These are phyloP conservation scores for Drosophila carrolli DNA, from an alignment of 1,140 invertebrate genomes.

Conservation along the genomic window DNA sequence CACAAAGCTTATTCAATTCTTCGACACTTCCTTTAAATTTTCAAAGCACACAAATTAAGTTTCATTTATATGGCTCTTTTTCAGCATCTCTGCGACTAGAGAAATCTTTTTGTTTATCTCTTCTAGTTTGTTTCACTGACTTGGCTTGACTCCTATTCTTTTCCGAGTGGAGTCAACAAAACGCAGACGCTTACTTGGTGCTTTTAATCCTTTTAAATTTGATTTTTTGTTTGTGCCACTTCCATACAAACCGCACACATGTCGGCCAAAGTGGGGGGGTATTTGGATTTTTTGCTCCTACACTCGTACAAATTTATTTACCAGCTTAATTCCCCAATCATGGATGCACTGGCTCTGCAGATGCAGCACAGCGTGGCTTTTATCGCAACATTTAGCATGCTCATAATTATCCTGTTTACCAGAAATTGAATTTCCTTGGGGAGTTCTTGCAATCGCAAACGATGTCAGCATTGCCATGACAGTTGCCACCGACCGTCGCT, in stretches of 20 bases:
- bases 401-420: conserved; percentile 84
- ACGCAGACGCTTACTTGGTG: conserved; percentile 51
- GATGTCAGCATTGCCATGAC: conserved; percentile 52
- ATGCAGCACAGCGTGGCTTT: conserved; percentile 79
- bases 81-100: conserved; percentile 12
- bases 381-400: conserved; percentile 84
- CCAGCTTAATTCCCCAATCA: conserved; percentile 78
- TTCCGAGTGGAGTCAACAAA: conserved; percentile 45
- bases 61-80: conserved; percentile 1
- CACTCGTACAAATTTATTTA: conserved; percentile 61
- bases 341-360: conserved; percentile 56
- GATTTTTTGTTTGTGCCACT: conserved; percentile 40
- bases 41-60: conserved; percentile 26
- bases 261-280: not conserved
- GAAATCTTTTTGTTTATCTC: conserved; percentile 47
- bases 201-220: conserved; percentile 80
- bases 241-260: conserved; percentile 45
- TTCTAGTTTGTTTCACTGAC: conserved; percentile 50
- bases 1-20: conserved; percentile 1
- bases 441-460: conserved; percentile 58
- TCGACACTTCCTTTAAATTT: conserved; percentile 1
- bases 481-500: conserved; percentile 43
- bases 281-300: conserved; percentile 26
- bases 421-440: conserved; percentile 81
- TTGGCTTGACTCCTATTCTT: conserved; percentile 21